phyloP scores from a whole-genome alignment of 2,113 vertebrate genomes.

The Nibea coibor region DNA sequence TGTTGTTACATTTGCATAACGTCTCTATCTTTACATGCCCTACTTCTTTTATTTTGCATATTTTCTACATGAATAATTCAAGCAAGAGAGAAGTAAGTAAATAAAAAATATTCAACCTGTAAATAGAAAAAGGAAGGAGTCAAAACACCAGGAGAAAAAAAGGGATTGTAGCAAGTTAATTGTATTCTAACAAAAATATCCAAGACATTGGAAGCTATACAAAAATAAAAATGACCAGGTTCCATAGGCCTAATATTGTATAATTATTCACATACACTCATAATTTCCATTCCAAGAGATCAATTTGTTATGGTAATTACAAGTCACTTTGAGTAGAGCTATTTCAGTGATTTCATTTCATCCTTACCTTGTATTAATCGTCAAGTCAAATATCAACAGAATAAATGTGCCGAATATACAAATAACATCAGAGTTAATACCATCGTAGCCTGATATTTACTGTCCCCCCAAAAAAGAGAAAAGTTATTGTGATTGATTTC shows the following conservation, averaged over 20 bases:
- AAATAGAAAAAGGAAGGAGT: constrained; percentile 61
- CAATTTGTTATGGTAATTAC: constrained; percentile 83
- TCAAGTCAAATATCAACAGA: constrained; percentile 84
- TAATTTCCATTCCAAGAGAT: constrained; percentile 87
- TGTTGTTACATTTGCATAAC: constrained; percentile 76
- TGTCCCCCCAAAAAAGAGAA: constrained; percentile 30
- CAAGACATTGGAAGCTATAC: constrained; percentile 95
- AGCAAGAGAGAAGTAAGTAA: background rate
- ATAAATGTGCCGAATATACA: constrained; percentile 82
- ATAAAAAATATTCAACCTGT: background rate
- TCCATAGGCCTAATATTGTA: constrained; percentile 86
- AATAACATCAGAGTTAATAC: constrained; percentile 74
- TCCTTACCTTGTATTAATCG: constrained; percentile 83
- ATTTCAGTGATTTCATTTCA: constrained; percentile 69
- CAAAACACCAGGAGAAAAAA: constrained; percentile 57
- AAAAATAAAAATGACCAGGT: constrained; percentile 96
- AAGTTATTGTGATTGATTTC: constrained; percentile 79
- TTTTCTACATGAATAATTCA: constrained; percentile 48
- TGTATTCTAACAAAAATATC: constrained; percentile 99
- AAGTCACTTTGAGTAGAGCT: constrained; percentile 55
- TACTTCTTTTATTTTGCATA: constrained; percentile 48
- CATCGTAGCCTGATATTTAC: constrained; percentile 82
- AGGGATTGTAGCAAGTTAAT: constrained; percentile 90
- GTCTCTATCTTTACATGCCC: constrained; percentile 23
- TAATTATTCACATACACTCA: constrained; percentile 83